Percentiles rank a stretch among this genome's conserved stretches.
These are phyloP conservation scores for Tor tambroides DNA, from an alignment of 2,113 vertebrate genomes.

Conservation along the genomic window DNA sequence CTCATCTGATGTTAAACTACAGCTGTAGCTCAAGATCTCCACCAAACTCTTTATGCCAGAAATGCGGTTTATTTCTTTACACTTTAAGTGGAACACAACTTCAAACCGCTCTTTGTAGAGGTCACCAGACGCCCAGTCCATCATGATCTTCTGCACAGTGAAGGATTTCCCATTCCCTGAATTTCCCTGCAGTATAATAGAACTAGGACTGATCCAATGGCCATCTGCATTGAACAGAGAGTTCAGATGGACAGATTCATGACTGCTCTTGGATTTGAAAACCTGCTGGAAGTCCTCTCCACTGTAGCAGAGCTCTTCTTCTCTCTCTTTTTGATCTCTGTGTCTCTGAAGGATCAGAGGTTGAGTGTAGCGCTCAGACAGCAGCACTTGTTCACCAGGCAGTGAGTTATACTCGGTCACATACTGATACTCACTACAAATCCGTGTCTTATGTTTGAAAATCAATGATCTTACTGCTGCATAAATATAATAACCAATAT, in stretches of 20 bases:
- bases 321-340: constrained; percentile 18
- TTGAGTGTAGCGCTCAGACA: constrained; percentile 44
- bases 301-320: constrained; percentile 36
- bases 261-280: not conserved
- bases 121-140: constrained; percentile 40
- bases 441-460: not conserved
- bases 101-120: constrained; percentile 56
- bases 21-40: constrained; percentile 59
- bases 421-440: not conserved
- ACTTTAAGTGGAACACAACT: constrained; percentile 70
- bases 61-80: constrained; percentile 57
- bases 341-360: constrained; percentile 42
- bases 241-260: too few species aligned
- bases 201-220: constrained; percentile 38
- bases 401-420: constrained; percentile 44
- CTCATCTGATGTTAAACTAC: not conserved
- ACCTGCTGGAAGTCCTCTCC: constrained; percentile 22
- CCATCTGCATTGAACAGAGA: too few species aligned
- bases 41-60: constrained; percentile 56
- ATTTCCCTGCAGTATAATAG: constrained; percentile 70
- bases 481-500: not conserved
- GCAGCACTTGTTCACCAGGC: constrained; percentile 45
- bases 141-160: constrained; percentile 65
- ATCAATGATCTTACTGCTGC: not conserved
- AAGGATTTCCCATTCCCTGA: constrained; percentile 73